phyloP scores from a whole-genome alignment of 2,888 invertebrate genomes.

The Cataglyphis rosenhaueri region DNA sequence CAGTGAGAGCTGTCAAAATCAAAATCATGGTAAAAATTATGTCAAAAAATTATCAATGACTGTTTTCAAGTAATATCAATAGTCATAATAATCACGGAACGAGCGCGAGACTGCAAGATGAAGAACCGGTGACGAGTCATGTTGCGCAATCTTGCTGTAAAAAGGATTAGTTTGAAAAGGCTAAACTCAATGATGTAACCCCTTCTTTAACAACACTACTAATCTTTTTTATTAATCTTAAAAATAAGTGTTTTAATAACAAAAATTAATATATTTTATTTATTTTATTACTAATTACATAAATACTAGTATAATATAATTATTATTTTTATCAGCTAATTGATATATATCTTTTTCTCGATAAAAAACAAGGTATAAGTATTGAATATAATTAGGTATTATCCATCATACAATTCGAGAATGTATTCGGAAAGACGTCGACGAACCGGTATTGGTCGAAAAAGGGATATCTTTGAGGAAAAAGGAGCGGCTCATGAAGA shows the following conservation, averaged over 20 bases:
- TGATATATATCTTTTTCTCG: not conserved
- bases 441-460: constrained; percentile 79
- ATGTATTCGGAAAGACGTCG: constrained; percentile 75
- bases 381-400: constrained; percentile 18
- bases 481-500: constrained; percentile 79
- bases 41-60: constrained; percentile 14
- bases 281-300: not conserved
- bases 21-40: constrained; percentile 1
- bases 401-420: not conserved
- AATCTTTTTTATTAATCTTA: not conserved
- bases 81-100: not conserved
- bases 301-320: not conserved
- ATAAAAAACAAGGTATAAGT: not conserved
- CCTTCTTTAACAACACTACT: not conserved
- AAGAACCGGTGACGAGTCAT: constrained; percentile 31
- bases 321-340: not conserved
- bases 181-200: constrained; percentile 17
- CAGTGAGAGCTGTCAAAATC: constrained; percentile 21
- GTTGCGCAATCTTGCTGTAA: constrained; percentile 21
- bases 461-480: constrained; percentile 80
- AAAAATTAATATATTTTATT: not conserved
- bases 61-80: not conserved
- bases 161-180: constrained; percentile 14
- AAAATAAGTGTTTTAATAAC: not conserved
- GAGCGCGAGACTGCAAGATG: not conserved